phyloP scores from a whole-genome alignment of 1,140 invertebrate genomes.

The Drosophila asahinai region DNA sequence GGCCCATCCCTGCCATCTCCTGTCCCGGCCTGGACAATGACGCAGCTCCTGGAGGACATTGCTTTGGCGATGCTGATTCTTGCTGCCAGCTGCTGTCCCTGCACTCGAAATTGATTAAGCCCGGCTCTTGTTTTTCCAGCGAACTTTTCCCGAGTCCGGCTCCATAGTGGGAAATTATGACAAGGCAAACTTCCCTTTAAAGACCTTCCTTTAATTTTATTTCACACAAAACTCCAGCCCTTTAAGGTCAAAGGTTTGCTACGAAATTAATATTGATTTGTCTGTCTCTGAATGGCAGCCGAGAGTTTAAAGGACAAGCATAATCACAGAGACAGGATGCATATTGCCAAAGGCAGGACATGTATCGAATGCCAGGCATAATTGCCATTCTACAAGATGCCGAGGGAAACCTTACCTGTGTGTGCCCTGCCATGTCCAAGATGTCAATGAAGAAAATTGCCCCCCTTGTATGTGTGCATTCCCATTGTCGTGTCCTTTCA shows the following conservation, averaged over 20 bases:
- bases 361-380: slow-evolving; percentile 1
- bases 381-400: slow-evolving; percentile 2
- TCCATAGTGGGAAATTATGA: not conserved
- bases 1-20: slow-evolving; percentile 7
- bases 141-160: slow-evolving; percentile 6
- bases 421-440: not conserved
- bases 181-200: too few relatives aligned
- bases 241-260: too few relatives aligned
- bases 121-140: not conserved
- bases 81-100: slow-evolving; percentile 30
- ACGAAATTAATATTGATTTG: too few relatives aligned
- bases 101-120: slow-evolving; percentile 74
- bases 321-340: not conserved
- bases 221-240: too few relatives aligned
- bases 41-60: slow-evolving; percentile 11
- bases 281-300: not conserved
- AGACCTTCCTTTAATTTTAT: too few relatives aligned
- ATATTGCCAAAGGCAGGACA: not conserved
- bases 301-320: slow-evolving; percentile 1
- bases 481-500: not conserved
- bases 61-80: slow-evolving; percentile 8
- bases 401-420: not conserved
- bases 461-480: not conserved
- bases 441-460: slow-evolving; percentile 7
- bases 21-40: too few relatives aligned